A percentile compares a stretch with the other conserved stretches of the same genome.
Evolutionary conservation across 2,888 invertebrate species (phyloP).

Genomic region (Eupithecia pulchellata): DNA sequence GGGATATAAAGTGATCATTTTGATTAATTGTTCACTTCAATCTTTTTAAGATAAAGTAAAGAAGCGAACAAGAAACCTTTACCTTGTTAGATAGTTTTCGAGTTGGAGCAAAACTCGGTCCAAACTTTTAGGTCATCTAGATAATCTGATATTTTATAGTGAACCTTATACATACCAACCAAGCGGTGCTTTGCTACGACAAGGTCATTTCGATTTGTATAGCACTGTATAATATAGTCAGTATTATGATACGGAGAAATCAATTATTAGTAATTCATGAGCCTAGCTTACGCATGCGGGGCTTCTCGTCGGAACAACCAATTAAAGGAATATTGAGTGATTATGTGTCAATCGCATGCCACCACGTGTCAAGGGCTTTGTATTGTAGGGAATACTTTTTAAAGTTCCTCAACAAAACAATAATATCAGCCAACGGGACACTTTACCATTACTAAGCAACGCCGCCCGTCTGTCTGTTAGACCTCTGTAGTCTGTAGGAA

Average conservation of each 20-base stretch:
- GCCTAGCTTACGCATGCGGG: constrained; percentile 45
- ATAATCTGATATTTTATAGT: no score
- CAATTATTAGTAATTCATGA: constrained; percentile 36
- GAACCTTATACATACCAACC: no score
- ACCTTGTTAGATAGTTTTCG: no score
- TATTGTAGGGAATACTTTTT: not conserved
- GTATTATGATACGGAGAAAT: not conserved
- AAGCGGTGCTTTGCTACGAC: no score
- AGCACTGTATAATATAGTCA: no score
- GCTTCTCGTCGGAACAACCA: constrained; percentile 56
- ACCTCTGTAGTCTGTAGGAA: not conserved
- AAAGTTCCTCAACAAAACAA: not conserved
- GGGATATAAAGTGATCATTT: no score
- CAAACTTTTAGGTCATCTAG: no score
- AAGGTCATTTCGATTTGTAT: no score
- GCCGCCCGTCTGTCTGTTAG: not conserved
- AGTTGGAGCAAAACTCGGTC: no score
- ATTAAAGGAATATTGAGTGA: constrained; percentile 48
- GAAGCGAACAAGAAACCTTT: no score
- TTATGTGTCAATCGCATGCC: constrained; percentile 30
- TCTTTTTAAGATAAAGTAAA: no score
- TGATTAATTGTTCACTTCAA: no score
- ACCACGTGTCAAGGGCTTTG: not conserved
- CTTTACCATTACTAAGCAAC: not conserved
- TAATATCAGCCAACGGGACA: not conserved